Conservation (phyloP, 2,888 invertebrate genomes). For the Caenorhabditis sp. region DNA sequence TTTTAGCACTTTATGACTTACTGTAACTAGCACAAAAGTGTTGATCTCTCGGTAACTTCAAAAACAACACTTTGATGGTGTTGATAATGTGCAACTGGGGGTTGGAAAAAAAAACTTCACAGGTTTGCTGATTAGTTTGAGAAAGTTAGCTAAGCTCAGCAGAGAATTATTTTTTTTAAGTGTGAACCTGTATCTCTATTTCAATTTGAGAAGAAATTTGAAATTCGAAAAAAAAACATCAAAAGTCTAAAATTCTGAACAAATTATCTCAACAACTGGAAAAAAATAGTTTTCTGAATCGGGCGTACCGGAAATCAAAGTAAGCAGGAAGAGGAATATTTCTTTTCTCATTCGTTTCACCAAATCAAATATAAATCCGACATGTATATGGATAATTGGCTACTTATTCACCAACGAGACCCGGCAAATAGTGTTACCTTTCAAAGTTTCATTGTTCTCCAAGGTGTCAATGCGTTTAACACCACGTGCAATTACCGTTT, state of each 20-base stretch:
- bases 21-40: not conserved
- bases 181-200: too few species aligned
- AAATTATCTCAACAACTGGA: not conserved
- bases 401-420: not conserved
- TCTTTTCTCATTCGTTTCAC: not conserved
- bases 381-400: not conserved
- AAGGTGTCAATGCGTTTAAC: constrained; percentile 24
- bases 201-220: too few species aligned
- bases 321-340: not conserved
- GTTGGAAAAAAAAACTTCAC: too few species aligned
- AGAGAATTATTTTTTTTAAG: too few species aligned
- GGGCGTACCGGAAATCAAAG: not conserved
- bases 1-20: too few species aligned
- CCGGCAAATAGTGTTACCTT: not conserved
- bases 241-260: too few species aligned
- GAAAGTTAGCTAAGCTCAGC: too few species aligned
- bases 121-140: too few species aligned
- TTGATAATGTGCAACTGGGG: too few species aligned
- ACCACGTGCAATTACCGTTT: constrained; percentile 3
- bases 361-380: not conserved
- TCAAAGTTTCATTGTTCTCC: not conserved
- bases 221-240: too few species aligned
- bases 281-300: not conserved
- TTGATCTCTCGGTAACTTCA: not conserved
- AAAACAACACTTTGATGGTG: too few species aligned